Evolutionary conservation across 2,888 invertebrate species (phyloP), one percentile per base, ranked within the genome.

Genomic region (Chrysolina americana): DNA sequence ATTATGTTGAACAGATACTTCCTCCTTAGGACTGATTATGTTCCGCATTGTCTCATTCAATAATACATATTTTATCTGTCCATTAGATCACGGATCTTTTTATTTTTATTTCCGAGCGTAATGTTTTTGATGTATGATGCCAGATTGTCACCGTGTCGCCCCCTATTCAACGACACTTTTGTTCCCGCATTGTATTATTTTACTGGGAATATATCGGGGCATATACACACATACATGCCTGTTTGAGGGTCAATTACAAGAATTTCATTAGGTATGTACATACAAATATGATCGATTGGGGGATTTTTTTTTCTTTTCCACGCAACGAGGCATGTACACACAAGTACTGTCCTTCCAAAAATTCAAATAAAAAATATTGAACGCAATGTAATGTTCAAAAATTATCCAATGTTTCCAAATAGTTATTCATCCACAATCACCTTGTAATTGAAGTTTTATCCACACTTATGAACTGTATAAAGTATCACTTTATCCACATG

Each of bases 11-110:
- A 83, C 79, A 76, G 82, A 79, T 78, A 79, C 81, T 83, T 84
- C 84, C 84, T 83, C 77, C 83, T 83, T 83, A 83, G 76, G 79
- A 81, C 81, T 82, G 81, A 83, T 82, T 82, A 80, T 69, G 19
- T 48, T 44, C 63, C 44, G 15, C 65, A 41, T 72, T 68, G 63
- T 63, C 50, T 71, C 41, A 73, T 73, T 69, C 69, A 59, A 73
- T 73, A 73, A 69, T 56, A 68, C 41, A 68, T 68, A n/a, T 53
- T 53, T 44, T 41, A 68, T 50, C 68, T 56, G 68, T 41, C 68
- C n/a, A 68, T 68, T 56, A 21, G 44, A 68, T 56, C 53, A 44
- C 53, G 19, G 53, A 68, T 68, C 68, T 68, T 68, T 68, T 41
- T 56, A 53, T 68, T 68, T 68, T 68, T 50, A 68, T 68, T 36